Conservation (phyloP, 2,113 vertebrate genomes). For the Arothron firmamentum region DNA sequence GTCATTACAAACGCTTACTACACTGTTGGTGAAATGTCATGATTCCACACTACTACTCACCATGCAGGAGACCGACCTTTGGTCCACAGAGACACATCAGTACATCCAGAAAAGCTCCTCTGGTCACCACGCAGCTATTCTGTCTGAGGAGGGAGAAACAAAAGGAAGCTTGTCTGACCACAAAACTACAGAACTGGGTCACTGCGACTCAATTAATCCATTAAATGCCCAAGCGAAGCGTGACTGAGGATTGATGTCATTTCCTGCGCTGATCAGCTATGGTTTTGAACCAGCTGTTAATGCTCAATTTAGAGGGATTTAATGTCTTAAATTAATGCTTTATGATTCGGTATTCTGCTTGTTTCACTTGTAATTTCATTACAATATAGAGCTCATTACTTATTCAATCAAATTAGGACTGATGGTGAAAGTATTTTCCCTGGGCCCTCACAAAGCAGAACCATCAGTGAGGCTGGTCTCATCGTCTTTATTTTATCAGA, state of each 20-base stretch:
- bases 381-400: too few species aligned
- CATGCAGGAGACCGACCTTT: constrained; percentile 41
- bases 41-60: constrained; percentile 46
- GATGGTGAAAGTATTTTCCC: too few species aligned
- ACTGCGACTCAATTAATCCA: constrained; percentile 8
- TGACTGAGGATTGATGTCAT: constrained; percentile 2
- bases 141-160: constrained; percentile 63
- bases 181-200: constrained; percentile 20
- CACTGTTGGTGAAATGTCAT: too few species aligned
- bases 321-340: too few species aligned
- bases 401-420: too few species aligned
- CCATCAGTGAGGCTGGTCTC: too few species aligned
- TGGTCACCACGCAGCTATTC: constrained; percentile 89
- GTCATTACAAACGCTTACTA: neutral
- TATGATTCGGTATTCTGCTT: too few species aligned
- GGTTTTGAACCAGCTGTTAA: neutral
- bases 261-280: neutral
- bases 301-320: neutral
- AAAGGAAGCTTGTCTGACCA: constrained; percentile 24
- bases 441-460: too few species aligned
- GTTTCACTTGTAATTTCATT: too few species aligned
- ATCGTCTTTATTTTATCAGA: too few species aligned
- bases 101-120: constrained; percentile 85
- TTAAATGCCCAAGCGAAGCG: neutral
- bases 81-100: constrained; percentile 74